Evolutionary conservation across 2,888 invertebrate species (phyloP).

Genomic region (Brachyopa scutellaris): DNA sequence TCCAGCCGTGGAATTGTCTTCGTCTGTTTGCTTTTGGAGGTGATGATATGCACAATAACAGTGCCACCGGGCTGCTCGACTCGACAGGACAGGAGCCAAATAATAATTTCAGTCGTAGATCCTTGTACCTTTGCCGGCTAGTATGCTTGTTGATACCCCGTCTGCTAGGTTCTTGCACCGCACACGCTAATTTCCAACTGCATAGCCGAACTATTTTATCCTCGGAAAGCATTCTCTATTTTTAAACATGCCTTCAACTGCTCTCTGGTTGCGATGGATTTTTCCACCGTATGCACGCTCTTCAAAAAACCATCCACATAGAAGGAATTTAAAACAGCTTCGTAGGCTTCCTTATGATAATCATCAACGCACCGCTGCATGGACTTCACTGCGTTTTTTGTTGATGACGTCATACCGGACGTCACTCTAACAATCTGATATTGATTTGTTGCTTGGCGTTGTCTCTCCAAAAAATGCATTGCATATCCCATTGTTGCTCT

Average conservation of each 20-base stretch:
- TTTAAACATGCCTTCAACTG: not conserved
- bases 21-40: too few species aligned
- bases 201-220: not conserved
- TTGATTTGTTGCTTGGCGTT: not conserved
- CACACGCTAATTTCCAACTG: not conserved
- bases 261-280: not conserved
- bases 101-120: too few species aligned
- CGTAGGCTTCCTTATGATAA: not conserved
- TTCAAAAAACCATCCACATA: not conserved
- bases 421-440: not conserved
- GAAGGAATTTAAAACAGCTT: not conserved
- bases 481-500: slow-evolving; percentile 11
- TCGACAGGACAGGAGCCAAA: too few species aligned
- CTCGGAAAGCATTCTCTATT: not conserved
- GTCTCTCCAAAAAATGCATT: slow-evolving; percentile 3
- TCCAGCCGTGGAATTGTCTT: not conserved
- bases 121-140: too few species aligned
- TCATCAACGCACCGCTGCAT: slow-evolving; percentile 4
- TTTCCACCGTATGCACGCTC: not conserved
- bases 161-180: not conserved
- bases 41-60: too few species aligned
- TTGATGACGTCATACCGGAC: not conserved
- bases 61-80: too few species aligned
- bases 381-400: not conserved
- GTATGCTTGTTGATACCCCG: too few species aligned